These are phyloP conservation scores for Rhynchotus rufescens DNA, from an alignment of 2,797 vertebrate species.

Conservation along the genomic window DNA sequence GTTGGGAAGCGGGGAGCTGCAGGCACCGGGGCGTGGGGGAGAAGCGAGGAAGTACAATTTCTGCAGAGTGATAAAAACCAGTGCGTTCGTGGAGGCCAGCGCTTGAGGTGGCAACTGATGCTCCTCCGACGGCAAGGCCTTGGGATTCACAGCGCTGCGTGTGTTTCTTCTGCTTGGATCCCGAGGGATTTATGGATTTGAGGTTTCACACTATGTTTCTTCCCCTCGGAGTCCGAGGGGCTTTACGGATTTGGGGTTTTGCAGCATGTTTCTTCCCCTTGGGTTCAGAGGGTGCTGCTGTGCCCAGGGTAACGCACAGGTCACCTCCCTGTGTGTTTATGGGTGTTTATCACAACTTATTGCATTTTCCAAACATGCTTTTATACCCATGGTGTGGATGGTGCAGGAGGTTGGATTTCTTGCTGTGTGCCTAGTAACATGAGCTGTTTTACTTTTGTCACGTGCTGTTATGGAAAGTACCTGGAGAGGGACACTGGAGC, in stretches of 20 bases:
- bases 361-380: background rate
- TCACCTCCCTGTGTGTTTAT: accelerated
- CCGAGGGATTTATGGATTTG: no score
- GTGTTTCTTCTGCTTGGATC: background rate
- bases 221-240: no score
- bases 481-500: accelerated
- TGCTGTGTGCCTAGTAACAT: accelerated
- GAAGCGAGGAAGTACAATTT: background rate
- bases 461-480: background rate
- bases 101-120: no score
- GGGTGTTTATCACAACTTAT: background rate
- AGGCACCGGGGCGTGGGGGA: no score
- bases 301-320: accelerated
- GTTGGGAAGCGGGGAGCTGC: no score
- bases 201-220: no score
- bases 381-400: accelerated
- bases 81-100: background rate
- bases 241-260: no score
- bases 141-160: background rate
- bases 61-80: background rate
- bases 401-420: accelerated
- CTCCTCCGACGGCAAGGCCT: no score
- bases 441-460: accelerated
- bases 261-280: no score
- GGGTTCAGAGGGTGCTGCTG: background rate